Evolutionary conservation across 1,140 invertebrate genomes (phyloP).

Genomic region (Drosophila pachea): DNA sequence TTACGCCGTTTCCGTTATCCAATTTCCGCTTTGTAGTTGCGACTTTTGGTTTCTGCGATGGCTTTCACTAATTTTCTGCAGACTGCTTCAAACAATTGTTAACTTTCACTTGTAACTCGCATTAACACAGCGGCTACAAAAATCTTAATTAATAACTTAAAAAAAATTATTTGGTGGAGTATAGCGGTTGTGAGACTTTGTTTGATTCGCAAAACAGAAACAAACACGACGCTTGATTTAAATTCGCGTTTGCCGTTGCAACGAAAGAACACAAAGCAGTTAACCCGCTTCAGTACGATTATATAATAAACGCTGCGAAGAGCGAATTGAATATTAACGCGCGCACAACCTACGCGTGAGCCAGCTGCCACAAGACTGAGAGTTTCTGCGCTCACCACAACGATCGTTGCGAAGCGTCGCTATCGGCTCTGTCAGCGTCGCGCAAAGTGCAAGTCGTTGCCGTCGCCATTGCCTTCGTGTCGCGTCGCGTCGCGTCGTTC

Average conservation of each 20-base stretch:
- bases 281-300: conserved; percentile 51
- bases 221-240: conserved; percentile 37
- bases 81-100: conserved; percentile 45
- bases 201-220: conserved; percentile 32
- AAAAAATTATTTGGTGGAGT: conserved; percentile 10
- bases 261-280: conserved; percentile 55
- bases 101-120: conserved; percentile 57
- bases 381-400: conserved; percentile 9
- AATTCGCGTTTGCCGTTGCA: conserved; percentile 51
- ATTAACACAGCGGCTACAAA: conserved; percentile 29
- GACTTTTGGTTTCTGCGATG: conserved; percentile 7
- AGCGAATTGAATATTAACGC: conserved; percentile 43
- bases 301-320: conserved; percentile 60
- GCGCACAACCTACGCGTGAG: conserved; percentile 74
- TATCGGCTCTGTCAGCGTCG: conserved; percentile 18
- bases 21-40: conserved; percentile 40
- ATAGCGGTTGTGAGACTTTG: conserved; percentile 41
- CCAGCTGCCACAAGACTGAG: conserved; percentile 73
- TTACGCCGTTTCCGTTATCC: conserved; percentile 16
- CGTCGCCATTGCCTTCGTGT: no score
- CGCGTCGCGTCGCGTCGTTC: conserved; percentile 2
- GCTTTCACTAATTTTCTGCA: conserved; percentile 57
- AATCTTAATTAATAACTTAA: conserved; percentile 20
- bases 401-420: conserved; percentile 42
- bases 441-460: conserved; percentile 34